Conservation (phyloP, 2,888 invertebrate genomes). For the Philonicus albiceps region DNA sequence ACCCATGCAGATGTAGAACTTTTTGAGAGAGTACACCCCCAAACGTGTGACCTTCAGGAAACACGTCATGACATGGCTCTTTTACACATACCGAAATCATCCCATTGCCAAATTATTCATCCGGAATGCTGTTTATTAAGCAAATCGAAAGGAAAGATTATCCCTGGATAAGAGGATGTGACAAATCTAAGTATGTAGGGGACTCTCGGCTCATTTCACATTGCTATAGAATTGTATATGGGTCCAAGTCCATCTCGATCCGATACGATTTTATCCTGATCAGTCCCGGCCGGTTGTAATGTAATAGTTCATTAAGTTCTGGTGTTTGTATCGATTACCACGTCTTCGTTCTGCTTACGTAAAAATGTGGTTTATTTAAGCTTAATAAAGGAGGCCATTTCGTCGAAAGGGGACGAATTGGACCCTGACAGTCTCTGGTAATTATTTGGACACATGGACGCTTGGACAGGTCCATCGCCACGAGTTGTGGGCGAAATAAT, state of each 20-base stretch:
- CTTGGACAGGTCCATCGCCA: not conserved
- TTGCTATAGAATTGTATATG: not conserved
- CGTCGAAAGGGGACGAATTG: not conserved
- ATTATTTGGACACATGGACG: not conserved
- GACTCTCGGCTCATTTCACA: not conserved
- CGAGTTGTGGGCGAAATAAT: not conserved
- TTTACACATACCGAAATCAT: not conserved
- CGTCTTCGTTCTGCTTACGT: not conserved
- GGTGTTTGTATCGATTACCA: not conserved
- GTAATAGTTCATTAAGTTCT: not conserved
- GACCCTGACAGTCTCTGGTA: not conserved
- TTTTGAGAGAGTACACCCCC: not conserved
- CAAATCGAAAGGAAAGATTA: not conserved
- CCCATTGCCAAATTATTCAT: not conserved
- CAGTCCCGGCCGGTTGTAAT: not conserved
- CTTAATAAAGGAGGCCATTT: not conserved
- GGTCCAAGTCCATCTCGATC: not conserved
- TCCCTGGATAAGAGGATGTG: not conserved
- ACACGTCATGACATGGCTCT: not conserved
- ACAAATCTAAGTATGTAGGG: not conserved
- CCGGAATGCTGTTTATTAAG: not conserved
- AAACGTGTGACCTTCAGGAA: not conserved
- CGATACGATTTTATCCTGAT: not conserved
- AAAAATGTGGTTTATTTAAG: not conserved
- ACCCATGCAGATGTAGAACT: not conserved